Conservation (phyloP, 2,888 invertebrate species). For the Phytoseiulus persimilis region DNA sequence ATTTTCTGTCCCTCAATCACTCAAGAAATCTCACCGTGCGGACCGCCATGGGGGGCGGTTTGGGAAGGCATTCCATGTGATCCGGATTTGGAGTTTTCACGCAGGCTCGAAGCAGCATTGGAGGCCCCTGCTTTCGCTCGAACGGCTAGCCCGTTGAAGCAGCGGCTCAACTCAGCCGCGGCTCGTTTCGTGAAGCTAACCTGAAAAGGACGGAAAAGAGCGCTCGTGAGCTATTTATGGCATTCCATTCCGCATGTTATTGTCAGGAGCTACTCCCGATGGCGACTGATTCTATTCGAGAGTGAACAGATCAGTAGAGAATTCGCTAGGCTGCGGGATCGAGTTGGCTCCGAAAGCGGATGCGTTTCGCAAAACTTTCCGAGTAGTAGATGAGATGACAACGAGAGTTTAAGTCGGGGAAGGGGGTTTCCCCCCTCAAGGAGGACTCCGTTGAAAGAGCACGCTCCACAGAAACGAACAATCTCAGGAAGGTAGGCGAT, state of each 20-base stretch:
- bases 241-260: neutral
- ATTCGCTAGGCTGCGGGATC: no score
- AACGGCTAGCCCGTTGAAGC: slow-evolving; percentile 46
- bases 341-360: no score
- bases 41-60: neutral
- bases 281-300: no score
- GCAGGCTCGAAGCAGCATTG: slow-evolving; percentile 15
- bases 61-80: neutral
- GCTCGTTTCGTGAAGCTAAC: slow-evolving; percentile 46
- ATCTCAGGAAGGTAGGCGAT: no score
- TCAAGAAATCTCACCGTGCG: neutral
- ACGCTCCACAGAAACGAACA: no score
- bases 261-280: neutral
- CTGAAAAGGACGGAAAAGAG: slow-evolving; percentile 29
- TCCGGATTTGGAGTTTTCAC: neutral
- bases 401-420: no score
- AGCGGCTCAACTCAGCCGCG: slow-evolving; percentile 46
- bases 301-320: no score
- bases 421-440: no score
- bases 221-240: neutral
- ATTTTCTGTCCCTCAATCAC: no score
- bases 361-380: no score
- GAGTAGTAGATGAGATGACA: no score
- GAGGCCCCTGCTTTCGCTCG: slow-evolving; percentile 40
- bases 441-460: no score